Base-by-base conservation (phyloP, 2,888 invertebrate genomes). In the Lepidochrysops patricia region DNA sequence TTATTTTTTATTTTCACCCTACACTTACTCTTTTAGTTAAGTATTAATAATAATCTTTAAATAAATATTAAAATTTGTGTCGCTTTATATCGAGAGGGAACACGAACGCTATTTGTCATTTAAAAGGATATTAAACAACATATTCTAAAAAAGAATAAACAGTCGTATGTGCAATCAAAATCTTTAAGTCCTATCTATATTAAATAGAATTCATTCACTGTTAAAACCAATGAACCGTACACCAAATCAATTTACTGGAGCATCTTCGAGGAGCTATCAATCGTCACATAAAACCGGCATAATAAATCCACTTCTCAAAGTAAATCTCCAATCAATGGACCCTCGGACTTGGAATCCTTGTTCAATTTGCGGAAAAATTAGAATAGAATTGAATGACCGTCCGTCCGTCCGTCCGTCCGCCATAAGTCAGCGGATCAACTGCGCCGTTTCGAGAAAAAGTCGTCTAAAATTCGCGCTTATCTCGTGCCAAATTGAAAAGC, bases 401-500 rank as follows among this genome's bases (percentile, higher is more conserved):
- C 82, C 84, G 82, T 84, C 79, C 84, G 79, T 74, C 69, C 67
- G 78, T 82, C 83, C 72, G 73, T 70, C 76, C 75, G 75, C 78
- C 82, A 79, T 88, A 87, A 88, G 87, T 88, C 86, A 83, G 81
- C 70, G 84, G 87, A 87, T 89, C 88, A 88, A 87, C 85, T 88
- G 83, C 84, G 71, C 79, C 76, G 82, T 85, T 83, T 79, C 71
- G 76, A 86, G 85, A 87, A 88, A 88, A 89, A 86, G 52, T 52
- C 82, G 76, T 82, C 84, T 81, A 80, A 85, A 87, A 86, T 76
- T 82, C 75, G 74, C 77, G 84, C 80, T 88, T 87, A 88, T 89
- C 86, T 89, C 82, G 81, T 80, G 82, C 84, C 86, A 88, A 89
- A 89, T 89, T 89, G 89, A 89, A 89, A 89, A 86, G 82, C 82